Evolutionary conservation across 2,113 vertebrate species (phyloP).

Genomic region (Vimba vimba): DNA sequence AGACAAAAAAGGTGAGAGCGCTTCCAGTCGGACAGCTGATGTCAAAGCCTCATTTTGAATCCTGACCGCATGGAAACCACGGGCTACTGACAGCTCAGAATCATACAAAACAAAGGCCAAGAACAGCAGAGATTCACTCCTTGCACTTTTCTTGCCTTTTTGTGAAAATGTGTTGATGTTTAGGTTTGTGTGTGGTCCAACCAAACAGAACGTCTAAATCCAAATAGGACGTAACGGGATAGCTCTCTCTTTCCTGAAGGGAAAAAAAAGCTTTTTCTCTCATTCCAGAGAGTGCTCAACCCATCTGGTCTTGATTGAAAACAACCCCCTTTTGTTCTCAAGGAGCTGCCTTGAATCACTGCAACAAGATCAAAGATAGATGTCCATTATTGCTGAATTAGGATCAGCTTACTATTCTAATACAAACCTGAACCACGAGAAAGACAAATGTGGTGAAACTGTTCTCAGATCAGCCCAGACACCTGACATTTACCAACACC

Average conservation of each 20-base stretch:
- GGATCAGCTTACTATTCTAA: slow-evolving; percentile 4
- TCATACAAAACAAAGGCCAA: neutral
- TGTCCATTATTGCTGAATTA: slow-evolving; percentile 13
- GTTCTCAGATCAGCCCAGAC: slow-evolving; percentile 8
- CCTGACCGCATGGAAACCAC: slow-evolving; percentile 41
- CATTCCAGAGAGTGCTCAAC: slow-evolving; percentile 12
- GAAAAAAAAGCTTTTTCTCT: slow-evolving; percentile 25
- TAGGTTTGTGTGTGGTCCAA: slow-evolving; percentile 37
- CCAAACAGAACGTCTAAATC: slow-evolving; percentile 33
- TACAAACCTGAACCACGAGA: neutral
- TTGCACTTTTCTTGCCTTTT: slow-evolving; percentile 4
- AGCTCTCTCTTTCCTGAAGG: slow-evolving; percentile 10
- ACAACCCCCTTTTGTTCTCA: slow-evolving; percentile 37
- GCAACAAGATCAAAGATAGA: slow-evolving; percentile 24
- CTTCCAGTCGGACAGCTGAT: slow-evolving; percentile 46
- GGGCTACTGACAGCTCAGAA: neutral
- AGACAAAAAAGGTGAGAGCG: slow-evolving; percentile 48
- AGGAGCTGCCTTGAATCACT: slow-evolving; percentile 13
- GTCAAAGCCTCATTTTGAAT: slow-evolving; percentile 36
- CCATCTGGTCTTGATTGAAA: slow-evolving; percentile 49
- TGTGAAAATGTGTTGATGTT: slow-evolving; percentile 34
- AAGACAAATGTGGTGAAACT: neutral
- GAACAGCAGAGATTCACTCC: slow-evolving; percentile 10
- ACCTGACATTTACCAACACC: neutral
- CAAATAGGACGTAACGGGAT: slow-evolving; percentile 41